These are phyloP conservation scores for Scleropages formosus DNA, from an alignment of 2,797 vertebrate genomes.

Conservation along the genomic window DNA sequence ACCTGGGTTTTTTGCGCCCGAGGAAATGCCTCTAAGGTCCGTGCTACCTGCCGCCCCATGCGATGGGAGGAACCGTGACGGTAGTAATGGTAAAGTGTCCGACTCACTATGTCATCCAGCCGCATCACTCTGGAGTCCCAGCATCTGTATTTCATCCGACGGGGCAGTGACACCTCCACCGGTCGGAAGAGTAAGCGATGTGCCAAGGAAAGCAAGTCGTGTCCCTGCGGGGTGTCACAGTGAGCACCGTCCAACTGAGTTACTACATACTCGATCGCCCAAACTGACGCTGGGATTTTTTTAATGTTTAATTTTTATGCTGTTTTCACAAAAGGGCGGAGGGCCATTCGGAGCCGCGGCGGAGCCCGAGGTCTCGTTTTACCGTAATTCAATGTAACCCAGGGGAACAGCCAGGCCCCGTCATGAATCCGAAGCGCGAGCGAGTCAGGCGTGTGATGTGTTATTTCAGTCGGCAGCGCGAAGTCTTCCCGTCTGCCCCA, in stretches of 20 bases:
- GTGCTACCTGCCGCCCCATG: too few relatives aligned
- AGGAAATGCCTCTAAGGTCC: too few relatives aligned
- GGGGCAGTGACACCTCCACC: too few relatives aligned
- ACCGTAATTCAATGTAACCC: slow-evolving; percentile 25
- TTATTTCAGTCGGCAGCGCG: neutral
- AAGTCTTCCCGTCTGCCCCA: neutral
- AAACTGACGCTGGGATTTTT: slow-evolving; percentile 1
- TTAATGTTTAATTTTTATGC: too few relatives aligned
- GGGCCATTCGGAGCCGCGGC: neutral
- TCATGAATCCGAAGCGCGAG: neutral
- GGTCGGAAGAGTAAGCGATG: neutral
- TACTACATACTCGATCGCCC: slow-evolving; percentile 19
- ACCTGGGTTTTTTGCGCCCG: too few relatives aligned
- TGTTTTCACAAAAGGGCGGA: neutral
- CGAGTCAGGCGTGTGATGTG: neutral
- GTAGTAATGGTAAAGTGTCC: too few relatives aligned
- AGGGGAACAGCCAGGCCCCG: slow-evolving; percentile 8
- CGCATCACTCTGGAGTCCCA: too few relatives aligned
- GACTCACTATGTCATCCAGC: too few relatives aligned
- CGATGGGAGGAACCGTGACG: too few relatives aligned
- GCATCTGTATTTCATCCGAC: neutral
- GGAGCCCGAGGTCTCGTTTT: neutral
- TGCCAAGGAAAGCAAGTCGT: neutral
- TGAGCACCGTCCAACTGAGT: neutral
- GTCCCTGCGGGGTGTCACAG: neutral